Evolutionary conservation across 2,113 vertebrate species (phyloP), one percentile per base, ranked within the genome.

Genomic region (Paramisgurnus dabryanus): DNA sequence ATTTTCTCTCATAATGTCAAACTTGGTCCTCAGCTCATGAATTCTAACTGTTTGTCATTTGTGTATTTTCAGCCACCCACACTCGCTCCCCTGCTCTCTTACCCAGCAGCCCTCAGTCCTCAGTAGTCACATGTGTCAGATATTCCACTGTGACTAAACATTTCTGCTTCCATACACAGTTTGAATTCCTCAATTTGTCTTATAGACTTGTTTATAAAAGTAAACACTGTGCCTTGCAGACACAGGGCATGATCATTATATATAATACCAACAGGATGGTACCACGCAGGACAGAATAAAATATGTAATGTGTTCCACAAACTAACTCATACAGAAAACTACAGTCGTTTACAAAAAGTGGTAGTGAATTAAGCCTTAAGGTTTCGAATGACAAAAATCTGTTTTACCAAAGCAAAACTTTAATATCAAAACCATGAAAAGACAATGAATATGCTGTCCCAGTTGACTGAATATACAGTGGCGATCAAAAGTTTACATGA

Each of bases 131-230:
- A 80, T 10, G 17, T 82, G 69, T 88, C 82, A 87, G 83, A 89
- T 83, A 71, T 89, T 88, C 80, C 80, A 49, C 75, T n/a, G 15
- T 81, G 87, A 86, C 85, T 87, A 80, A 78, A 83, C 63, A 61
- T 65, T 85, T 80, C 70, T 82, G 73, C 45, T 84, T 58, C 66
- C 78, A 80, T 75, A 79, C 73, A 74, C 81, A 18, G 81, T 70
- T 78, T 82, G 80, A 80, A 58, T 75, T 60, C 22, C 65, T 64
- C 66, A 49, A 15, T 74, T 73, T 73, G 84, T 72, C 78, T 85
- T 85, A 86, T 39, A 8, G 6, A 76, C 53, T 79, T 86, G 79
- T 88, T 87, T 85, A 75, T 80, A 65, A 67, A 78, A 41, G 77
- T 73, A 79, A 82, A 79, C 82, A 41, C 68, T 53, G 49, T 64